Evolutionary conservation across 2,113 vertebrate genomes (phyloP).

Genomic region (Hypanus sabinus): DNA sequence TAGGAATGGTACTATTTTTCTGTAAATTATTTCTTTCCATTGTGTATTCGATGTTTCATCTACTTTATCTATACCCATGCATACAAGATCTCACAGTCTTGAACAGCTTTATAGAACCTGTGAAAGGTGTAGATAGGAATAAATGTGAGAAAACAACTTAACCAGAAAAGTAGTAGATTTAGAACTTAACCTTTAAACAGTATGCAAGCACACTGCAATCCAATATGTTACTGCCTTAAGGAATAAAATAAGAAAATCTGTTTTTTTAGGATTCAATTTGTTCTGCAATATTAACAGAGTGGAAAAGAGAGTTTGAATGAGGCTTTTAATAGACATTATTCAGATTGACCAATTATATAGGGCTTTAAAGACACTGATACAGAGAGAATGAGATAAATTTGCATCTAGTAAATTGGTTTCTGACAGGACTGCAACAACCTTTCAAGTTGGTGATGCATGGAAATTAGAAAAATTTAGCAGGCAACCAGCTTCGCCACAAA

Average conservation of each 20-base stretch:
- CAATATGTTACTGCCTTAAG: constrained; percentile 25
- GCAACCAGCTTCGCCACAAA: background rate
- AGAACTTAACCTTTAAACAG: constrained; percentile 32
- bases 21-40: background rate
- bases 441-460: constrained; percentile 38
- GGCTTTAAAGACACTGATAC: constrained; percentile 35
- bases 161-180: background rate
- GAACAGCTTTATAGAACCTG: constrained; percentile 17
- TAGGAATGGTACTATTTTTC: background rate
- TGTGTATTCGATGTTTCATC: background rate
- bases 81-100: background rate
- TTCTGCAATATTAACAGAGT: constrained; percentile 40
- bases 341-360: constrained; percentile 36
- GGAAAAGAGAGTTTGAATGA: constrained; percentile 40
- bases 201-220: constrained; percentile 22
- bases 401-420: constrained; percentile 41
- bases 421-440: constrained; percentile 40
- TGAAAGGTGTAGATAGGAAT: constrained; percentile 7
- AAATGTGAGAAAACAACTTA: constrained; percentile 21
- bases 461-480: constrained; percentile 40
- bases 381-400: constrained; percentile 36
- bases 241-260: constrained; percentile 38
- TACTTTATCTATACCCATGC: background rate
- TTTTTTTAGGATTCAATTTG: constrained; percentile 39
- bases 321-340: constrained; percentile 42